Base-by-base conservation (phyloP, 1,140 invertebrate genomes). In the Zaprionus ornatus region DNA sequence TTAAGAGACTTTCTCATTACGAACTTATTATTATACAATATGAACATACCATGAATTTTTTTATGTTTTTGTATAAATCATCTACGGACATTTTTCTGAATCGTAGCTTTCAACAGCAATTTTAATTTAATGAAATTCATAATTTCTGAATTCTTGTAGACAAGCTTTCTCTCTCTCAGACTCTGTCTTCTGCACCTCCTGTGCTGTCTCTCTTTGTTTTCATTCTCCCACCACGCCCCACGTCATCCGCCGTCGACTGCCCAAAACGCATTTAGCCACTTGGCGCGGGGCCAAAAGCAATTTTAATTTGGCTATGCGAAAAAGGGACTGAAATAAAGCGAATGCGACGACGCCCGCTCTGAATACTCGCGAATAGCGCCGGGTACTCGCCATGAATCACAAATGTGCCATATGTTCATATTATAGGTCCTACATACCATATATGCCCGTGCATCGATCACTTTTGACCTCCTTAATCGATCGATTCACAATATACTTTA, bases 241-340 rank as follows among this genome's bases (percentile, higher is more conserved):
- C 81, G 81, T 84, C 77, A 84, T 84, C 59, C 62, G 62, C 67
- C 6, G 50, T 35, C 56, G 13, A 37, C 32, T 42, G 37, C 60
- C 82, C 66, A 79, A 85, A 85, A 86, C 82, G 79, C 82, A 85
- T 85, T 85, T 81, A 79, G 82, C 55, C 79, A 66, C 29, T 85
- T 85, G 82, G 82, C 66, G 21, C 4, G n/a, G 55, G 40, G 61
- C 82, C 82, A 85, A 75, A 52, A 70, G 23, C 66, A 72, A 72
- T 76, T 81, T 76, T 27, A 19, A 25, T 74, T 75, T 81, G 62
- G 66, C 48, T 63, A 50, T 63, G 57, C 15, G 40, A 32, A 48
- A 21, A 79, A 79, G 72, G 66, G 66, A 65, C 74, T 76, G 19
- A 48, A 48, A 62, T 23, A 32, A 68, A 74, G 56, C 56, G n/a